phyloP scores from a whole-genome alignment of 2,888 invertebrate genomes.

The Papilio protenor region DNA sequence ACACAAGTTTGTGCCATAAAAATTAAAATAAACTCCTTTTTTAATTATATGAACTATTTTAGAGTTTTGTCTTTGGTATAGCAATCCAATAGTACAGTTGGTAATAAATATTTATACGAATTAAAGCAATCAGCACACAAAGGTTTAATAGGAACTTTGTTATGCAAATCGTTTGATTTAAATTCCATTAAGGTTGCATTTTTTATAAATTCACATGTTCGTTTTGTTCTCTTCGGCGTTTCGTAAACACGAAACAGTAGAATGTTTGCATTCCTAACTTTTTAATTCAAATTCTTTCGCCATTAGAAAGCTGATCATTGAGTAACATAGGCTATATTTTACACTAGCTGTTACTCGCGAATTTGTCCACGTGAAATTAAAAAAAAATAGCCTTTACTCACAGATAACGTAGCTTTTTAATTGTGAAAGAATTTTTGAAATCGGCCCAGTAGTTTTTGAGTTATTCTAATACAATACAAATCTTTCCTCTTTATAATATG shows the following conservation, averaged over 20 bases:
- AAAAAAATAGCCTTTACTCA: no score
- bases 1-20: no score
- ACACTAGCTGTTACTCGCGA: no score
- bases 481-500: no score
- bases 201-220: conserved; percentile 22
- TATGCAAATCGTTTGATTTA: conserved; percentile 37
- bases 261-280: conserved; percentile 24
- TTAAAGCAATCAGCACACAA: conserved; percentile 17
- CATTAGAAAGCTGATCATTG: no score
- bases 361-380: no score
- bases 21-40: no score
- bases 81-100: neutral
- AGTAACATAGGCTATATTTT: no score
- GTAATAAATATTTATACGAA: conserved; percentile 1
- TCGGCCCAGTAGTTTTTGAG: no score
- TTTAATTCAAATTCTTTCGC: conserved; percentile 24
- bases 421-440: no score
- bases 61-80: neutral
- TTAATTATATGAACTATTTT: neutral
- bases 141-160: conserved; percentile 28
- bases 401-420: no score
- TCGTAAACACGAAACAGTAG: conserved; percentile 9
- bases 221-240: conserved; percentile 3
- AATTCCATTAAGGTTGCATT: conserved; percentile 35
- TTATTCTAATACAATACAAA: no score